A percentile compares a stretch with the other conserved stretches of the same genome.
These are phyloP conservation scores for Tamias sibiricus DNA, from an alignment of 2,113 vertebrate genomes.

Conservation along the genomic window DNA sequence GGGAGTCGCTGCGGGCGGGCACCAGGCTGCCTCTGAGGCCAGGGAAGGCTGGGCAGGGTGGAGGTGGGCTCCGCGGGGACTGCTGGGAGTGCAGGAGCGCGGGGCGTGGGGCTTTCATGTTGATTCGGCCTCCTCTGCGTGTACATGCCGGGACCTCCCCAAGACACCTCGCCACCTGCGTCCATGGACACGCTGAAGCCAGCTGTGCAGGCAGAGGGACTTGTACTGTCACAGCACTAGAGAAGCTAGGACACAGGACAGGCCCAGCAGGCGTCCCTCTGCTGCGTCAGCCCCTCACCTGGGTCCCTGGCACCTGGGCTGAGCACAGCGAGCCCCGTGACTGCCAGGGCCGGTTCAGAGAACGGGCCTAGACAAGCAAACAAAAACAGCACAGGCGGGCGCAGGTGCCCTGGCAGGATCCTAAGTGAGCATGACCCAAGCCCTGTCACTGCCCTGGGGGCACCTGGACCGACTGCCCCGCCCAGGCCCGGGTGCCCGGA, in stretches of 20 bases:
- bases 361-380: background rate
- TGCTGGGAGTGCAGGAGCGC: rapidly evolving
- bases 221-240: background rate
- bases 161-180: background rate
- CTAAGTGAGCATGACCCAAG: no score
- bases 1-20: rapidly evolving
- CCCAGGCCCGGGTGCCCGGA: background rate
- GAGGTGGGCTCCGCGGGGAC: rapidly evolving
- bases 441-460: no score
- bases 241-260: background rate
- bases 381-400: background rate
- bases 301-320: no score
- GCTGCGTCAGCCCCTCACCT: background rate
- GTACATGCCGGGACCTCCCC: background rate
- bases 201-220: rapidly evolving
- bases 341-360: background rate
- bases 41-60: background rate
- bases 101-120: no score
- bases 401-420: background rate
- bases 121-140: rapidly evolving
- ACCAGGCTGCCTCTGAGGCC: background rate
- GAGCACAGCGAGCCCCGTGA: background rate
- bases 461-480: background rate
- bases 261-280: background rate
- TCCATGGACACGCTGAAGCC: background rate